Base-by-base conservation (phyloP, 2,888 invertebrate species). In the Drosophila meridionalis region DNA sequence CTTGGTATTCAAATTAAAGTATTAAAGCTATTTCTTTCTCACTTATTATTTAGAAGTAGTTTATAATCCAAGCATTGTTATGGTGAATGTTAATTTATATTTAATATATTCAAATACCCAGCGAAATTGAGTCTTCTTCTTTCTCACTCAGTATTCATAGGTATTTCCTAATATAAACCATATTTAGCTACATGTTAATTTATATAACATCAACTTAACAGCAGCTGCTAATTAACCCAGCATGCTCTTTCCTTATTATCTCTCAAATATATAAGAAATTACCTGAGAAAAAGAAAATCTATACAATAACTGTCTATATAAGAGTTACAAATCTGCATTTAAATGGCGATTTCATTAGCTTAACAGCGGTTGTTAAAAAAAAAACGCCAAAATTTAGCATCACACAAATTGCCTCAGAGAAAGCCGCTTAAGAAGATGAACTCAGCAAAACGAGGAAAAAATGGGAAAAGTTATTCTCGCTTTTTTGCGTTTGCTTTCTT, bases 341-440 rank as follows among this genome's bases (percentile, higher is more conserved):
- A 8, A 30, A 47, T 28, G 47, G 0, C 30, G 32, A 5, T 50
- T 32, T 34, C 50, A 50, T 50, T 50, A 50, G 20, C 32, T n/a
- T 50, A 50, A 50, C 32, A 52, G 52, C 52, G 6, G 6, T 11
- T 34, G n/a, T n/a, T 50, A n/a, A 32, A 12, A n/a, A n/a, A n/a
- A 34, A 50, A 50, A 28, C 8, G 20, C 20, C 52, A 34, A 34
- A 26, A 52, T 20, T 20, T 52, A 26, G 38, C 55, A 38, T 28
- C 14, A 3, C 4, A 38, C 26, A 55, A 55, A 55, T 55, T 55
- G 14, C 26, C 55, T 14, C 28, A 55, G 14, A 5, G 55, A 36
- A 14, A 38, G 53, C 53, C 38, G 53, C 53, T 55, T 55, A 36
- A 55, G 53, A 38, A 55, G 28, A 55, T 55, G 40, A 55, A 40